A percentile compares a stretch with the other conserved stretches of the same genome.
These are phyloP conservation scores for Crambe crambe DNA, from an alignment of 37 sponge, comb jelly and placozoan genomes.

Conservation along the genomic window DNA sequence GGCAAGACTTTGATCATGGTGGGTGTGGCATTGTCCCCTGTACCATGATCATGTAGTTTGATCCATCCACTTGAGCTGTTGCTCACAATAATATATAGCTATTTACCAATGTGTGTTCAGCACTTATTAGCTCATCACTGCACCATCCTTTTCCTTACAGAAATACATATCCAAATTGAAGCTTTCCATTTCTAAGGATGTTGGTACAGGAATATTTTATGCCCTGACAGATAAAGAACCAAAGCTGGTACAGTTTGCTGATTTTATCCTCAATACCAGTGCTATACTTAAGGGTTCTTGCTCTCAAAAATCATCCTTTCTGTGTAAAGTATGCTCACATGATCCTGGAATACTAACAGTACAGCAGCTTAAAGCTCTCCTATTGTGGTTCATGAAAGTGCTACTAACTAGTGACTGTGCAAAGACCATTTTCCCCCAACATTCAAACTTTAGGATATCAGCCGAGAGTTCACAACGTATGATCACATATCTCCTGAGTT, in stretches of 20 bases:
- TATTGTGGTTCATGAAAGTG: conserved; percentile 8
- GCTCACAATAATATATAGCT: too few species aligned
- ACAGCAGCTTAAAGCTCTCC: conserved; percentile 1
- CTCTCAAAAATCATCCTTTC: conserved; percentile 12
- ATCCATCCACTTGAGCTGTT: too few species aligned
- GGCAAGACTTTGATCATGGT: too few species aligned
- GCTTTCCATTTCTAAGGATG: conserved; percentile 13
- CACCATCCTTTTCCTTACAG: conserved; percentile 8
- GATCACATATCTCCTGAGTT: not conserved
- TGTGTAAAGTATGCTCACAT: conserved; percentile 5
- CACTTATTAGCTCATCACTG: too few species aligned
- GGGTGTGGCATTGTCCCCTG: too few species aligned
- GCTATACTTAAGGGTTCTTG: conserved; percentile 27
- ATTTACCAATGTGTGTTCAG: too few species aligned
- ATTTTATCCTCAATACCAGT: conserved; percentile 32
- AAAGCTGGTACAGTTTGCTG: conserved; percentile 23
- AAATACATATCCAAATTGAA: conserved; percentile 5
- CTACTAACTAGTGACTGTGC: conserved; percentile 11
- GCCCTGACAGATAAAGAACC: not conserved
- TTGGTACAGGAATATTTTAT: conserved; percentile 11
- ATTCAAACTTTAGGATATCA: not conserved
- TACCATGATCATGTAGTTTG: too few species aligned
- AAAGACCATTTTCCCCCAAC: conserved; percentile 14
- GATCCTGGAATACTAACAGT: conserved; percentile 5
- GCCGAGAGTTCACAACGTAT: conserved; percentile 3